Conservation (phyloP, 2,113 vertebrate species). For the Heterochromis multidens region DNA sequence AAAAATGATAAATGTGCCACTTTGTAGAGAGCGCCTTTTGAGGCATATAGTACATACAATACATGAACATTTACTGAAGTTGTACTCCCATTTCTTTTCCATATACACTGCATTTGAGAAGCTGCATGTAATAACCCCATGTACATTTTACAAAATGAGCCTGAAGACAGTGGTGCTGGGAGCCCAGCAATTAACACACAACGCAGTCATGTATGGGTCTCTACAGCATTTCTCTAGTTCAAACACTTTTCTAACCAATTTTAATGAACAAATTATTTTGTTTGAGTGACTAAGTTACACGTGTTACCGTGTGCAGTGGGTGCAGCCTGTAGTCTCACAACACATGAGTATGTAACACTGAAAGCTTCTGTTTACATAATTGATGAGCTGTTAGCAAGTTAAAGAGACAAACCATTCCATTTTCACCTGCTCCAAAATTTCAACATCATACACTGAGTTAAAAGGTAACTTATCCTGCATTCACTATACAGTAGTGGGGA, state of each 20-base stretch:
- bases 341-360: neutral
- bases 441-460: rapidly evolving
- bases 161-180: neutral
- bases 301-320: neutral
- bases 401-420: neutral
- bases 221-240: neutral
- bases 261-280: neutral
- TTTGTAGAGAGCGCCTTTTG: neutral
- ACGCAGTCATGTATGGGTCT: neutral
- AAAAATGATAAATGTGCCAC: too few species aligned
- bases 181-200: neutral
- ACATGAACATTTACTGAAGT: neutral
- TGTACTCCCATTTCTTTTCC: neutral
- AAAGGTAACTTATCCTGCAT: neutral
- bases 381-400: neutral
- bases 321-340: neutral
- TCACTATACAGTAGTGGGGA: too few species aligned
- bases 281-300: neutral
- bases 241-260: neutral
- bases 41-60: too few species aligned
- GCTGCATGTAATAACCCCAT: too few species aligned
- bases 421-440: neutral
- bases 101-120: neutral
- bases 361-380: neutral
- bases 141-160: neutral